Conservation (phyloP, 2,888 invertebrate species). For the Sarcophaga carnaria region DNA sequence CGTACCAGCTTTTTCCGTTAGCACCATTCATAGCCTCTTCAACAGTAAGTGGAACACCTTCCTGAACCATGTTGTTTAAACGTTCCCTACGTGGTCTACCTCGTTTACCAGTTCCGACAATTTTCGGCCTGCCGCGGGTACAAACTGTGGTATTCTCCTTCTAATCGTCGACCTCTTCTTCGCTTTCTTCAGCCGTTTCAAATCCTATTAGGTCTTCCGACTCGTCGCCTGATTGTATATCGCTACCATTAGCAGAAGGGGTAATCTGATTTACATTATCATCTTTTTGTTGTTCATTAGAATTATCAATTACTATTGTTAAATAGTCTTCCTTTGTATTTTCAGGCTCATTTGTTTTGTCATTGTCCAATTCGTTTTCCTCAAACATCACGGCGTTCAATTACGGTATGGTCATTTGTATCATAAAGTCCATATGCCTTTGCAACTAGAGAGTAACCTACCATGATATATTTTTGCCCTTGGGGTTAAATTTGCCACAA, state of each 20-base stretch:
- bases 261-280: not conserved
- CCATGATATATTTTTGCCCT: slow-evolving; percentile 43
- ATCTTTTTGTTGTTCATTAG: not conserved
- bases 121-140: slow-evolving; percentile 2
- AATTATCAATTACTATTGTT: not conserved
- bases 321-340: slow-evolving; percentile 9
- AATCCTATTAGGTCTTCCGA: too few species aligned
- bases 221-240: too few species aligned
- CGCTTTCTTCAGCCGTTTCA: too few species aligned
- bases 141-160: not conserved
- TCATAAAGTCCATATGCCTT: too few species aligned
- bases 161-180: not conserved
- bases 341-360: not conserved
- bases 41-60: too few species aligned
- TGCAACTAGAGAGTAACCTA: slow-evolving; percentile 18
- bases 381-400: slow-evolving; percentile 38
- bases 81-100: too few species aligned
- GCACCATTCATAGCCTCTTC: too few species aligned
- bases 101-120: too few species aligned
- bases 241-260: too few species aligned
- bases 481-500: slow-evolving; percentile 33
- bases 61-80: too few species aligned
- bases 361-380: not conserved
- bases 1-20: too few species aligned
- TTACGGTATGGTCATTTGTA: not conserved